phyloP scores from a whole-genome alignment of 2,797 vertebrate genomes.

The Limnodromus scolopaceus region DNA sequence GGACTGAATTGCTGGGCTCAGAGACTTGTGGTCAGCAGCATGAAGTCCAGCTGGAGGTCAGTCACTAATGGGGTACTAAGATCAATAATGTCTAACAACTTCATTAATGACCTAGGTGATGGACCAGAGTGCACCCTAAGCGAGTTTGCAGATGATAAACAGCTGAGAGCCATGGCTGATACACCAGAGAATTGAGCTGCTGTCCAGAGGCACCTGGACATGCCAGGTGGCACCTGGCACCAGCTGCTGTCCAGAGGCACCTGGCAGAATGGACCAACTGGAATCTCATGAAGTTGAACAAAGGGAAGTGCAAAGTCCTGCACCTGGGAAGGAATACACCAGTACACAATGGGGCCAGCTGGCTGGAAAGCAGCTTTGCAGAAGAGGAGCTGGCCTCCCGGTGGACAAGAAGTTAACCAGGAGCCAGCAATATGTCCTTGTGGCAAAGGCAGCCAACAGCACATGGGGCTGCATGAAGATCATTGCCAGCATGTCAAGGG shows the following conservation, averaged over 20 bases:
- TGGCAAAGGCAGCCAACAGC: fast-evolving
- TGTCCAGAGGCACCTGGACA: background rate
- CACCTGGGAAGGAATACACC: background rate
- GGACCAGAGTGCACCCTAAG: no score
- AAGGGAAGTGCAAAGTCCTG: background rate
- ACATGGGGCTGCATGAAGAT: background rate
- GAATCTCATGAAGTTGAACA: background rate
- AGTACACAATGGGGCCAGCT: background rate
- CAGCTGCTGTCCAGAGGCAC: no score
- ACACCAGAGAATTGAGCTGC: background rate
- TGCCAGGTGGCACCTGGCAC: no score
- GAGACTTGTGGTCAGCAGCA: background rate
- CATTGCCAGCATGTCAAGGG: background rate
- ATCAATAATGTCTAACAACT: no score
- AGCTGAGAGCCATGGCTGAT: background rate
- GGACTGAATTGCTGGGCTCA: background rate
- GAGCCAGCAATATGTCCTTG: background rate
- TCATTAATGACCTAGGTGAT: no score
- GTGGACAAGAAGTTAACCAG: background rate
- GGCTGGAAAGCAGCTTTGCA: background rate
- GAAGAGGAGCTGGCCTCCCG: background rate
- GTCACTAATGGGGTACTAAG: no score
- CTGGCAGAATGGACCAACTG: background rate
- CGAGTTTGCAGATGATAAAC: no score
- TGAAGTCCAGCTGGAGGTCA: background rate